These are phyloP conservation scores for Cephalopholis sonnerati DNA, from an alignment of 2,113 vertebrate species.

Conservation along the genomic window DNA sequence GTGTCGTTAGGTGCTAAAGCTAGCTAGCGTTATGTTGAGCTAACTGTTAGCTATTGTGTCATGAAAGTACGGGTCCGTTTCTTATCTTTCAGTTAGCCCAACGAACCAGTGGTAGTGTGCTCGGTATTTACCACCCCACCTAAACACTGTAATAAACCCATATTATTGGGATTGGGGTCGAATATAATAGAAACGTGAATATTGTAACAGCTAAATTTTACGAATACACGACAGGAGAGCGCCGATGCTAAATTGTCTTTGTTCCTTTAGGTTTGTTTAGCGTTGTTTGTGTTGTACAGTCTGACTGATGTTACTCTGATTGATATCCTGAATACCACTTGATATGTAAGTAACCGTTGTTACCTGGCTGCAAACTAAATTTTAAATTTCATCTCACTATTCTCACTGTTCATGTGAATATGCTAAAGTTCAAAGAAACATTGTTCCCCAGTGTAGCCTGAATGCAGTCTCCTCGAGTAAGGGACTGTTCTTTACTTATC, in stretches of 20 bases:
- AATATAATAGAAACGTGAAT: not conserved
- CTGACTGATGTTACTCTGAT: no score
- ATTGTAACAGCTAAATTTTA: not conserved
- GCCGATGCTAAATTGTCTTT: no score
- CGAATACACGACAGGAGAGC: not conserved
- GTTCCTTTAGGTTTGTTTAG: not conserved
- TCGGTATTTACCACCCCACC: not conserved
- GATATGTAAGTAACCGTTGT: not conserved
- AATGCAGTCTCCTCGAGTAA: no score
- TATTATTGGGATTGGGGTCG: not conserved
- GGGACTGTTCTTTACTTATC: no score
- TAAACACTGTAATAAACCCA: not conserved
- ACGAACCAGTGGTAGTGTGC: not conserved
- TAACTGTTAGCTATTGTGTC: not conserved
- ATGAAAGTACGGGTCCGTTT: not conserved
- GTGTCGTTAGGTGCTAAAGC: not conserved
- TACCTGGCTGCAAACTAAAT: not conserved
- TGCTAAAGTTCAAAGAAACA: no score
- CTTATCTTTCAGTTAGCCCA: no score
- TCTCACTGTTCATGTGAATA: not conserved
- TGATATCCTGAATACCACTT: no score
- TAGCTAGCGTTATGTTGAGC: not conserved
- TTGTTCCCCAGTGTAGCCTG: no score
- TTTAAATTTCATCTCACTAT: not conserved
- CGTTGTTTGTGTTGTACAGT: not conserved